Base-by-base conservation (phyloP, 2,113 vertebrate species). In the Chauna torquata region DNA sequence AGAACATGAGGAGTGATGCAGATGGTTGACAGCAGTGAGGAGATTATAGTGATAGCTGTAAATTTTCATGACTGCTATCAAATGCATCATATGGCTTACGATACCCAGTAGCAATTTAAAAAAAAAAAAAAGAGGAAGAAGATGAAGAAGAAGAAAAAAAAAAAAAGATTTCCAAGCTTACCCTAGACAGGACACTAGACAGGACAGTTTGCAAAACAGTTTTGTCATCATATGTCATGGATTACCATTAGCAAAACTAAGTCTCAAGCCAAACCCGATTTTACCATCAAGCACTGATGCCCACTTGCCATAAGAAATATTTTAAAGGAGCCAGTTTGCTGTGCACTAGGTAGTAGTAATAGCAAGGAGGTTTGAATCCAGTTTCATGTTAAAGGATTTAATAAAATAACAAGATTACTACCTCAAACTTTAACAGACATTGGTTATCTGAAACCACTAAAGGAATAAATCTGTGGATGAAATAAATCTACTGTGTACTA, bases 41-140 rank as follows among this genome's bases (percentile, higher is more conserved):
- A 12, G 88, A 95, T 96, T 92, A 95, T 80, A 96, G 94, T 44
- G 70, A 95, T 77, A 93, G 95, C 92, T 89, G 95, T 97, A 97
- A 96, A 94, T 96, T 94, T 85, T 96, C 95, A 97, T 91, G 87
- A 71, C 90, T 93, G 81, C 96, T 95, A 96, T 96, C 94, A 96
- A 97, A 97, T 55, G 90, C 91, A 96, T 96, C 75, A 3, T 95
- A 90, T 80, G 79, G 78, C 90, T 97, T 94, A 95, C 7, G 68
- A 93, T 28, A 87, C 92, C 47, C 85, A 97, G 94, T 22, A 90
- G 81, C 90, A 96, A 96, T 97, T 82, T 88, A 82, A 88, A 75
- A 45, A 66, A 69, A 13, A 70, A 36, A 40, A 47, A 20, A 11
- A 58, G 25, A 15, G 25, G 34, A 19, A 30, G 30, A 4, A n/a